Percentiles rank a stretch among this genome's conserved stretches.
phyloP scores from a whole-genome alignment of 2,797 vertebrate genomes.

The Microctenopoma lineatum region DNA sequence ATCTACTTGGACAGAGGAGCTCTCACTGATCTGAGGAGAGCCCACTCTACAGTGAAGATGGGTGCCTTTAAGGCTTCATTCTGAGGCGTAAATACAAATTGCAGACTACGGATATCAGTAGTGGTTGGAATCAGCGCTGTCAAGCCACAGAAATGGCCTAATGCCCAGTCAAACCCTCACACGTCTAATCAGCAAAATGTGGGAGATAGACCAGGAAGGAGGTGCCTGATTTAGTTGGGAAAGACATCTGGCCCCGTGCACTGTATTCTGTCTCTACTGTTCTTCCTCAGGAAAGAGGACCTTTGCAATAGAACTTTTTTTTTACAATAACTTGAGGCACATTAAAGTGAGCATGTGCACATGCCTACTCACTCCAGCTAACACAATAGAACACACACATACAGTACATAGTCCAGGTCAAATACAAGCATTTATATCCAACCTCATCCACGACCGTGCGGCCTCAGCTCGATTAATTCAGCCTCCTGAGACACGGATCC shows the following conservation, averaged over 20 bases:
- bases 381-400: slow-evolving; percentile 43
- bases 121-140: slow-evolving; percentile 10
- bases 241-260: slow-evolving; percentile 57
- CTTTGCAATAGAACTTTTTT: slow-evolving; percentile 67
- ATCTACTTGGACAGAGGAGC: slow-evolving; percentile 21
- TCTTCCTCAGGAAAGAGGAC: slow-evolving; percentile 65
- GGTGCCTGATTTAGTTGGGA: slow-evolving; percentile 60
- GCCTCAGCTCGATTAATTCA: slow-evolving; percentile 69
- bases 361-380: slow-evolving; percentile 18
- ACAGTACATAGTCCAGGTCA: slow-evolving; percentile 47
- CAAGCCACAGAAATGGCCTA: slow-evolving; percentile 39
- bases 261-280: slow-evolving; percentile 1
- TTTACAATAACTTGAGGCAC: slow-evolving; percentile 36
- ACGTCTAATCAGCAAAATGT: slow-evolving; percentile 49
- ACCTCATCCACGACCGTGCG: slow-evolving; percentile 63
- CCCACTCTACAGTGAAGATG: slow-evolving; percentile 19
- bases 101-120: slow-evolving; percentile 6
- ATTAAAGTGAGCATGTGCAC: slow-evolving; percentile 26
- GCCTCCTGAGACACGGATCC: slow-evolving; percentile 66
- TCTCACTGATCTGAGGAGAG: slow-evolving; percentile 29
- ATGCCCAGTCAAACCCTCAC: slow-evolving; percentile 50
- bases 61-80: slow-evolving; percentile 14
- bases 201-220: slow-evolving; percentile 13
- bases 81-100: slow-evolving; percentile 38
- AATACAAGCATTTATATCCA: slow-evolving; percentile 64